These are phyloP conservation scores for Calidris pugnax DNA, from an alignment of 2,113 vertebrate species.

Conservation along the genomic window DNA sequence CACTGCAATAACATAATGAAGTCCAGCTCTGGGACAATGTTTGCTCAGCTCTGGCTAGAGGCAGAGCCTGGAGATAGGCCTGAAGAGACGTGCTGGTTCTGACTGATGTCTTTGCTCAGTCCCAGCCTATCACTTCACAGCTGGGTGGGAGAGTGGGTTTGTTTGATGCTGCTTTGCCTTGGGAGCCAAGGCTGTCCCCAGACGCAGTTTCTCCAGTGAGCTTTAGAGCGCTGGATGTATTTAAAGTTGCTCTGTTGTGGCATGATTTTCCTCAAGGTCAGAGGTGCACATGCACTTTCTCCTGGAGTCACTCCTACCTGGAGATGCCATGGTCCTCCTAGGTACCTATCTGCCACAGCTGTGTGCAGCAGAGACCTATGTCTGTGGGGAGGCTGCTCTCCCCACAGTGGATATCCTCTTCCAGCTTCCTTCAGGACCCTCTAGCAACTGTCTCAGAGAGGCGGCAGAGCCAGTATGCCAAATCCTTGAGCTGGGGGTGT, in stretches of 20 bases:
- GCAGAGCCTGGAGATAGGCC: background rate
- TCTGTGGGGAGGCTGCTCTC: background rate
- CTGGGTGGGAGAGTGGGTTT: background rate
- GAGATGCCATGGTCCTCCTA: rapidly evolving
- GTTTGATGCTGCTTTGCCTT: background rate
- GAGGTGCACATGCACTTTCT: background rate
- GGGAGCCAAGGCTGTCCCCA: background rate
- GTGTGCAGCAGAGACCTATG: background rate
- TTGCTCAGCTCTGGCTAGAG: background rate
- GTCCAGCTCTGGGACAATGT: background rate
- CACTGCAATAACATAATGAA: background rate
- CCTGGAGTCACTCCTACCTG: background rate
- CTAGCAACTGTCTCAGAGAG: background rate
- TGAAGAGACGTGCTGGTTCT: background rate
- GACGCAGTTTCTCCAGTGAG: background rate
- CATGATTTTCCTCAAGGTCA: background rate
- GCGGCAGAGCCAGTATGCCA: background rate
- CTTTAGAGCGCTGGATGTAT: background rate
- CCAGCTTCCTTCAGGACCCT: background rate
- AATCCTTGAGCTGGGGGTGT: background rate
- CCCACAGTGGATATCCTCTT: background rate
- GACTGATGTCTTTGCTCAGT: background rate
- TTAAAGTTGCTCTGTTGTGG: background rate
- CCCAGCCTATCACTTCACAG: background rate
- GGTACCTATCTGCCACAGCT: background rate